Conservation (phyloP, 2,113 vertebrate genomes). For the Gnathonemus echidnorhynchus region DNA sequence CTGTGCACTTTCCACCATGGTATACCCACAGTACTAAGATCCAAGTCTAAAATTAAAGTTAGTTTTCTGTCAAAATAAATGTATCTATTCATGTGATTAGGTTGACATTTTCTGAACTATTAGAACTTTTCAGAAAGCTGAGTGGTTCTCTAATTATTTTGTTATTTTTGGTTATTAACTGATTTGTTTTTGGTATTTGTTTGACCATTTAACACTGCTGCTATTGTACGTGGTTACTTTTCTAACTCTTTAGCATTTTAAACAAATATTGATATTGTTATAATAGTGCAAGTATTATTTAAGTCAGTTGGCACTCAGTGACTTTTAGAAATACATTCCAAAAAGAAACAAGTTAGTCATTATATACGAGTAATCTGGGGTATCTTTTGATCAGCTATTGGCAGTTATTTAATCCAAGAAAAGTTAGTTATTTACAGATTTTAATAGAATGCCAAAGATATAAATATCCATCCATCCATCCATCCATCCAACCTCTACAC, state of each 20-base stretch:
- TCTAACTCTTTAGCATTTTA: background rate
- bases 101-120: background rate
- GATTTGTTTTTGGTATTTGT: background rate
- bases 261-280: background rate
- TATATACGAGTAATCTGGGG: background rate
- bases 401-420: background rate
- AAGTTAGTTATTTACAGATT: background rate
- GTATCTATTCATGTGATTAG: background rate
- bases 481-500: background rate
- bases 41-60: background rate
- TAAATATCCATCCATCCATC: background rate
- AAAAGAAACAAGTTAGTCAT: background rate
- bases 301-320: background rate
- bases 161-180: background rate
- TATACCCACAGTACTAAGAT: background rate
- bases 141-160: background rate
- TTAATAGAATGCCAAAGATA: background rate
- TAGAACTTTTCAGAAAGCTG: background rate
- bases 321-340: background rate
- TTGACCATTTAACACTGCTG: background rate
- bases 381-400: background rate
- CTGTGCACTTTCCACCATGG: background rate
- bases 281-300: background rate
- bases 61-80: background rate
- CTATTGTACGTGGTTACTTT: background rate